Percentiles rank a stretch among this genome's conserved stretches.
Evolutionary conservation across 2,797 vertebrate genomes (phyloP).

Genomic region (Chromis chromis): DNA sequence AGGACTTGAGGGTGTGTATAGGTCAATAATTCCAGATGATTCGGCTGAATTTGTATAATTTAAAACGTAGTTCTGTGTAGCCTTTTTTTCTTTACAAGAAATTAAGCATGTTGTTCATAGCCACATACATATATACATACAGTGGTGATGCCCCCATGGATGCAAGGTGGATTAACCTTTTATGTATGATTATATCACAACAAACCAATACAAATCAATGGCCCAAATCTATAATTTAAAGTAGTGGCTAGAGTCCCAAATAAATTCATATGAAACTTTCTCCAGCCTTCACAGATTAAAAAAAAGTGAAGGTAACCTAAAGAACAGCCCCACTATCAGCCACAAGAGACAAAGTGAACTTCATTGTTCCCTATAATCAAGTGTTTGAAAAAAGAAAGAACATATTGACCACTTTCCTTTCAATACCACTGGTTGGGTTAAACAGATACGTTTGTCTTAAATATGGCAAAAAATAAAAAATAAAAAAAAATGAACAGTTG

Average conservation of each 20-base stretch:
- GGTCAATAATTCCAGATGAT: conserved; percentile 48
- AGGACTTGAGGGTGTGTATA: conserved; percentile 58
- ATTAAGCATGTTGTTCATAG: conserved; percentile 73
- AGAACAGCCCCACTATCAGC: neutral
- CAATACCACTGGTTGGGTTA: neutral
- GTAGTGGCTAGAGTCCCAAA: neutral
- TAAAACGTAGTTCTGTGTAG: conserved; percentile 43
- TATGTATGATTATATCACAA: conserved; percentile 74
- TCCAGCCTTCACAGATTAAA: neutral
- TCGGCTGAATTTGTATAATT: conserved; percentile 36
- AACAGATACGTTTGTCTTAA: conserved; percentile 5
- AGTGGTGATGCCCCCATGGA: conserved; percentile 88
- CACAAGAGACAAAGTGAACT: neutral
- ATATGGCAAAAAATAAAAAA: too few relatives aligned
- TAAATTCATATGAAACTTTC: neutral
- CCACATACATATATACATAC: conserved; percentile 90
- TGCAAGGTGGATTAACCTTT: conserved; percentile 83
- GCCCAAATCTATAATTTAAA: conserved; percentile 29
- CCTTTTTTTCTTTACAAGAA: conserved; percentile 52
- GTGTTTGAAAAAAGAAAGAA: too few relatives aligned
- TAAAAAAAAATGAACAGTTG: neutral
- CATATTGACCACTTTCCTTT: neutral
- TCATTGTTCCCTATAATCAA: neutral
- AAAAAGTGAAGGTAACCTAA: neutral
- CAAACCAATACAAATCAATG: conserved; percentile 81